phyloP scores from a whole-genome alignment of 1,140 invertebrate species.

The Paramacrobiotus metropolitanus region DNA sequence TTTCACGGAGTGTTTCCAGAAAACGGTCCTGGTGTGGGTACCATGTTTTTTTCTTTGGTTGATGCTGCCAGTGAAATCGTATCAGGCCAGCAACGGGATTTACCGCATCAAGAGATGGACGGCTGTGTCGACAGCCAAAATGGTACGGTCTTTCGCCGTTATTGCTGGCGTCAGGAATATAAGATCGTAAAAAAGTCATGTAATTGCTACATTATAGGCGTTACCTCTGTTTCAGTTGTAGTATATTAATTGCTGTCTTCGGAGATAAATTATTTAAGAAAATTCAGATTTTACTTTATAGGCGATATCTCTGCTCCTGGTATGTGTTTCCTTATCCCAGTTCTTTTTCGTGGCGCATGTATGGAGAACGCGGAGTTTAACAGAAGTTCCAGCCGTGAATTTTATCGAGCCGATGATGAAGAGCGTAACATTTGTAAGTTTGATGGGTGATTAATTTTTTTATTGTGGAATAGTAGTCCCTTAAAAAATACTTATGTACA shows the following conservation, averaged over 20 bases:
- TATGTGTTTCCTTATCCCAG: not conserved
- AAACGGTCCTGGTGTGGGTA: conserved; percentile 58
- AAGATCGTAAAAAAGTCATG: too few species aligned
- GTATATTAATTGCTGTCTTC: too few species aligned
- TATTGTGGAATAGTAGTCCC: too few species aligned
- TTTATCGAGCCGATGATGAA: not conserved
- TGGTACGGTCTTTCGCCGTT: too few species aligned
- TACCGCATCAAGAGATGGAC: not conserved
- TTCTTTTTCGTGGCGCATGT: not conserved
- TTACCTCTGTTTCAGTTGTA: too few species aligned
- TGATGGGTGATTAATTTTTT: not conserved
- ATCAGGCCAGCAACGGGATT: conserved; percentile 27
- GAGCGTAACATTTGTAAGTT: not conserved
- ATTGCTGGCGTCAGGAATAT: too few species aligned
- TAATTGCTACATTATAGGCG: too few species aligned
- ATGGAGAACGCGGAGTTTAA: not conserved
- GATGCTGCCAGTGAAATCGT: conserved; percentile 45
- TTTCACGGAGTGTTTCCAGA: conserved; percentile 61
- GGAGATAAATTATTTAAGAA: too few species aligned
- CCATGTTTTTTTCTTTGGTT: conserved; percentile 63
- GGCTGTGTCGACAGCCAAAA: not conserved
- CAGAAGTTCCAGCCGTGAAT: not conserved
- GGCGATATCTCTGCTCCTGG: not conserved
- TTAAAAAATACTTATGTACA: too few species aligned
- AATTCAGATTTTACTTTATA: too few species aligned